Conservation (phyloP, 2,113 vertebrate genomes). For the Periophthalmodon schlosseri region DNA sequence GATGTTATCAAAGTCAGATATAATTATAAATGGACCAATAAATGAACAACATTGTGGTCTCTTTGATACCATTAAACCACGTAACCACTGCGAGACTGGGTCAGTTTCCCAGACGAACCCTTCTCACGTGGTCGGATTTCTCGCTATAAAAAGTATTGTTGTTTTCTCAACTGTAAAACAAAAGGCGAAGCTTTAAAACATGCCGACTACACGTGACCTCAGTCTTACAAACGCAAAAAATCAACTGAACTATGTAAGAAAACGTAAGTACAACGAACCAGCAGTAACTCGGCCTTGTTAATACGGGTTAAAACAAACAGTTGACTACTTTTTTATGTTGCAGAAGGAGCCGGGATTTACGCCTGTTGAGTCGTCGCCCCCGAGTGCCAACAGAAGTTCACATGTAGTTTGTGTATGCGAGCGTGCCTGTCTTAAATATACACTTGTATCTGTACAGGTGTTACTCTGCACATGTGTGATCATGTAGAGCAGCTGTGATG, state of each 20-base stretch:
- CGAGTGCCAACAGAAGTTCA: background rate
- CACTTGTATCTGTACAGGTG: conserved; percentile 26
- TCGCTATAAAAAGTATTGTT: too few species aligned
- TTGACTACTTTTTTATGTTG: background rate
- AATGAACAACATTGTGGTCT: too few species aligned
- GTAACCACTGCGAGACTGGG: background rate
- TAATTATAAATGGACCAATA: too few species aligned
- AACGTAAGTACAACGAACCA: too few species aligned
- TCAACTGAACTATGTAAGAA: too few species aligned
- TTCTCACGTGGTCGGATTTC: too few species aligned
- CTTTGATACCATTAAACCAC: background rate
- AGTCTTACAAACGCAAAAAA: too few species aligned
- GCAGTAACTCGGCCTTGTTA: background rate
- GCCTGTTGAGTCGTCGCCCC: background rate
- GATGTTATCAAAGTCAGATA: too few species aligned
- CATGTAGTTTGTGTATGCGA: conserved; percentile 3
- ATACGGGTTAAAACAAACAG: background rate
- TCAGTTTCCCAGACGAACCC: background rate
- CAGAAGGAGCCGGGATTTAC: background rate
- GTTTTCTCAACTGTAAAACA: too few species aligned
- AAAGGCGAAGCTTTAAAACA: too few species aligned
- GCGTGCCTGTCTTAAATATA: conserved; percentile 31
- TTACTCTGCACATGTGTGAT: conserved; percentile 31
- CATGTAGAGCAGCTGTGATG: conserved; percentile 58
- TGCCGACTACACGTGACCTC: too few species aligned